phyloP scores from a whole-genome alignment of 2,113 vertebrate species.

The Dissostichus mawsoni region DNA sequence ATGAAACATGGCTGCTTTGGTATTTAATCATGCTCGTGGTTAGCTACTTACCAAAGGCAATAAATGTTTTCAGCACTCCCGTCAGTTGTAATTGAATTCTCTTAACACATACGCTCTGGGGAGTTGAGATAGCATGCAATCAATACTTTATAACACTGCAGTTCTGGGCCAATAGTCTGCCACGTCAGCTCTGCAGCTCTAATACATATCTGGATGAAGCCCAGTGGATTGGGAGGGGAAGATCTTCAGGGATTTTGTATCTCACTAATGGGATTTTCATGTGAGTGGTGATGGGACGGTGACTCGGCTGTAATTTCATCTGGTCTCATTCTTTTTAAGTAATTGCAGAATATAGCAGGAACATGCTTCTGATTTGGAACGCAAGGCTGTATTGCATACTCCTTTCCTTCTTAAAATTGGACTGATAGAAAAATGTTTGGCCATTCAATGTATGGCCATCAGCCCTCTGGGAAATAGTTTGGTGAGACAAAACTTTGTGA shows the following conservation, averaged over 20 bases:
- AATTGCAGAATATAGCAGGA: constrained; percentile 2
- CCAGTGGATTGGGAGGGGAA: background rate
- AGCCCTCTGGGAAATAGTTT: background rate
- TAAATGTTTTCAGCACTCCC: constrained; percentile 31
- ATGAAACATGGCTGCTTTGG: constrained; percentile 23
- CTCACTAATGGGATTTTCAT: constrained; percentile 11
- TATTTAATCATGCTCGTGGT: constrained; percentile 16
- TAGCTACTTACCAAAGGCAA: constrained; percentile 36
- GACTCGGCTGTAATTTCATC: constrained; percentile 26
- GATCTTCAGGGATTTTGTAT: background rate
- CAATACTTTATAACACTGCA: constrained; percentile 49
- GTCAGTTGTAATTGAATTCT: constrained; percentile 29
- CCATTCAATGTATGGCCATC: background rate
- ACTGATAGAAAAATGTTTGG: background rate
- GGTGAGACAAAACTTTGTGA: background rate
- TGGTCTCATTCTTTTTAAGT: constrained; percentile 28
- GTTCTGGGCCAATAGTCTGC: constrained; percentile 2
- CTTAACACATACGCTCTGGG: constrained; percentile 3
- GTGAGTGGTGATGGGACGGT: background rate
- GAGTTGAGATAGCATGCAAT: constrained; percentile 27
- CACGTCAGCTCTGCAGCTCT: constrained; percentile 19
- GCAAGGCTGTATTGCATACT: background rate
- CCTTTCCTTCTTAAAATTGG: background rate
- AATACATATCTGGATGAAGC: constrained; percentile 32
- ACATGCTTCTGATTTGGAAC: background rate